Evolutionary conservation across 2,113 vertebrate species (phyloP).

Genomic region (Oenanthe melanoleuca): DNA sequence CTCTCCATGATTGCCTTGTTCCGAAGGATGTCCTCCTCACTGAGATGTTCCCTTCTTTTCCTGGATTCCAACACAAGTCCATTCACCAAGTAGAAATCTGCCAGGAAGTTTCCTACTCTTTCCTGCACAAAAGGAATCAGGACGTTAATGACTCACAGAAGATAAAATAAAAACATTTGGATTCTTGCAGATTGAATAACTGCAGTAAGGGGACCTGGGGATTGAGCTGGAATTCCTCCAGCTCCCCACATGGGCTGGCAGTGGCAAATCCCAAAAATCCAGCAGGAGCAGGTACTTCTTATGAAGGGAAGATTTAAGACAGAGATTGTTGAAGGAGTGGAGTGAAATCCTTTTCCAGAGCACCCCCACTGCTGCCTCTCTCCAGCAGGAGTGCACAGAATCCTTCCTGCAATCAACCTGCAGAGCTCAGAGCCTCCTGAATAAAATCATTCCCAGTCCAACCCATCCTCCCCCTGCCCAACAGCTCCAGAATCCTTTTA

Average conservation of each 20-base stretch:
- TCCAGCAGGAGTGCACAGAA: neutral
- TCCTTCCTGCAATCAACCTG: neutral
- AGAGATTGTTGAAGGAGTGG: neutral
- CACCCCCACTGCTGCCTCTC: neutral
- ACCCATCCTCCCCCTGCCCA: neutral
- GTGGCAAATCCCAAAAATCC: neutral
- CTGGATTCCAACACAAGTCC: constrained; percentile 95
- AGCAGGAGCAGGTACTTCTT: neutral
- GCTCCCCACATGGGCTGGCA: fast-evolving
- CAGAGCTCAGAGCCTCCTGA: neutral
- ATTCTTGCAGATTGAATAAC: neutral
- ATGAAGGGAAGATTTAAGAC: neutral
- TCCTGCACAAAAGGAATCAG: constrained; percentile 78
- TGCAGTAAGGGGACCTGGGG: neutral
- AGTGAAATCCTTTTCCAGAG: neutral
- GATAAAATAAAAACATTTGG: neutral
- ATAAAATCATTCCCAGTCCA: neutral
- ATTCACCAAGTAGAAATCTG: constrained; percentile 96
- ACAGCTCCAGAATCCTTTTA: neutral
- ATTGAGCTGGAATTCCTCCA: neutral
- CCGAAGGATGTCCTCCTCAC: constrained; percentile 96
- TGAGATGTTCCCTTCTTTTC: constrained; percentile 96
- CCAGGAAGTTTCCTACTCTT: constrained; percentile 95
- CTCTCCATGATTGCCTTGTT: constrained; percentile 99
- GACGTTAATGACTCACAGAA: neutral